Conservation (phyloP, 2,797 vertebrate species). For the Megalops cyprinoides region DNA sequence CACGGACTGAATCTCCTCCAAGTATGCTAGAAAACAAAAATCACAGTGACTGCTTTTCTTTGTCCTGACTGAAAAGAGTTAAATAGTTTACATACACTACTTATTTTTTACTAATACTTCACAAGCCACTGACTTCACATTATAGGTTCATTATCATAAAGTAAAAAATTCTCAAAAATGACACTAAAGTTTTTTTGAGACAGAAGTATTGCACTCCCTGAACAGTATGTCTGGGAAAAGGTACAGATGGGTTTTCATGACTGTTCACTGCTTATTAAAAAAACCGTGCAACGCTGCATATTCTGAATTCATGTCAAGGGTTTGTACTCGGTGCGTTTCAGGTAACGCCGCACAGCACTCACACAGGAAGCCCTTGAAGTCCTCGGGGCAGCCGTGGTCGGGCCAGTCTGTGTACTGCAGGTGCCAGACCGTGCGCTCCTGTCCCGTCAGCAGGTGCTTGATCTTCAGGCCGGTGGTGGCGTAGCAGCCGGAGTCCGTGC, state of each 20-base stretch:
- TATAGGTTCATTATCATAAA: too few species aligned
- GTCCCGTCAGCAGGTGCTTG: slow-evolving; percentile 92
- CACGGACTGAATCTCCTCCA: slow-evolving; percentile 98
- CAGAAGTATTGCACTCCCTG: too few species aligned
- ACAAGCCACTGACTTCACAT: too few species aligned
- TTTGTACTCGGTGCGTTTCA: neutral
- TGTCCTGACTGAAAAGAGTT: neutral
- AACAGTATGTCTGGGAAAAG: too few species aligned
- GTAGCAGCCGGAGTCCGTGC: slow-evolving; percentile 96
- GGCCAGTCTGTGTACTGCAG: slow-evolving; percentile 99
- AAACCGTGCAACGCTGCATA: neutral
- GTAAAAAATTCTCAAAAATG: too few species aligned
- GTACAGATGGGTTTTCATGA: neutral
- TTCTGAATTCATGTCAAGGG: neutral
- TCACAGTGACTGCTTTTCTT: neutral
- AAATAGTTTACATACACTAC: too few species aligned
- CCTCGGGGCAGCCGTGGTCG: slow-evolving; percentile 94
- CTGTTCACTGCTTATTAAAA: neutral
- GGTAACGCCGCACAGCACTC: slow-evolving; percentile 51
- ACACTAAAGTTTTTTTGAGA: neutral
- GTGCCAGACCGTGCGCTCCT: slow-evolving; percentile 96
- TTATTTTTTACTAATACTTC: too few species aligned
- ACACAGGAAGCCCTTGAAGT: slow-evolving; percentile 96
- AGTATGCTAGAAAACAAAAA: slow-evolving; percentile 77
- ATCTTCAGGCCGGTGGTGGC: slow-evolving; percentile 96